These are phyloP conservation scores for Dromiciops gliroides DNA, from an alignment of 2,113 vertebrate genomes.

Conservation along the genomic window DNA sequence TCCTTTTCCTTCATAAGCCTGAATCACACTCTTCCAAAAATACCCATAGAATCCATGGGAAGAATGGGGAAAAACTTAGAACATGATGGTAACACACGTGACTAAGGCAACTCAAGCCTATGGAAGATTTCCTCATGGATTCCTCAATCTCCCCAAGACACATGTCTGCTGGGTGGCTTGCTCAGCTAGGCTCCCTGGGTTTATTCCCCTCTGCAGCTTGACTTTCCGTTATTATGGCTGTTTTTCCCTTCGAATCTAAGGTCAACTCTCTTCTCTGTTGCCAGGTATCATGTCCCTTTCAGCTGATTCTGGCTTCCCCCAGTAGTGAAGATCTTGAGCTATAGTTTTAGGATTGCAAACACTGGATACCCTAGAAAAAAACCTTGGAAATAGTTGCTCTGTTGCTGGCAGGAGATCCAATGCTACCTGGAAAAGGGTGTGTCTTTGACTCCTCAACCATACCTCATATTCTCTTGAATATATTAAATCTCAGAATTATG, in stretches of 20 bases:
- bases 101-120: not conserved
- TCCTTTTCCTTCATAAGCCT: not conserved
- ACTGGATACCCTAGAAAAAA: too few species aligned
- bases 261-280: not conserved
- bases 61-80: not conserved
- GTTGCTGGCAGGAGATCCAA: too few species aligned
- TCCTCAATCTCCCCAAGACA: not conserved
- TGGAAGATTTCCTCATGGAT: not conserved
- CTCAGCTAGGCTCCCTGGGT: not conserved
- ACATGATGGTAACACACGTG: not conserved
- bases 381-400: too few species aligned
- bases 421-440: not conserved
- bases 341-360: too few species aligned
- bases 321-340: too few species aligned
- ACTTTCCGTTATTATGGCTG: too few species aligned
- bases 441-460: not conserved
- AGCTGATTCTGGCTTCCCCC: not conserved
- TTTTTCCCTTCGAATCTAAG: too few species aligned
- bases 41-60: not conserved
- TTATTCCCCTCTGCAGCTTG: not conserved
- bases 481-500: not conserved
- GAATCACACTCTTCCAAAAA: not conserved
- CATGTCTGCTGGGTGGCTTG: not conserved
- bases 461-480: not conserved
- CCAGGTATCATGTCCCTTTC: too few species aligned